phyloP scores from a whole-genome alignment of 2,888 invertebrate genomes.

The Metallyticus violacea region DNA sequence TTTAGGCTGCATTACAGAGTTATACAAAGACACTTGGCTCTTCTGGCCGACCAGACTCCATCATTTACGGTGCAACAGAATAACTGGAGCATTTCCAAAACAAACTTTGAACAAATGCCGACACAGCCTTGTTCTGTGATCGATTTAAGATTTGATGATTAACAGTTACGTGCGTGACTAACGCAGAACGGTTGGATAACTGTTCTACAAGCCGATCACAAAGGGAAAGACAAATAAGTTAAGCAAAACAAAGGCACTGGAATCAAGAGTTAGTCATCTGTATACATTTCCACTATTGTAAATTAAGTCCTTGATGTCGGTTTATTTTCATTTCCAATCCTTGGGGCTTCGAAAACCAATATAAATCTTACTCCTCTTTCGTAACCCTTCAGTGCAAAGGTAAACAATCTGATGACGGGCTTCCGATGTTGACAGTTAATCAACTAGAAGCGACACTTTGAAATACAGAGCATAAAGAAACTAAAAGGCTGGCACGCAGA shows the following conservation, averaged over 20 bases:
- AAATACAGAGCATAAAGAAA: background rate
- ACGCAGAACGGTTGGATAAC: too few species aligned
- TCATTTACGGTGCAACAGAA: too few species aligned
- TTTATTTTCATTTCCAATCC: conserved; percentile 20
- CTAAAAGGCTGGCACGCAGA: background rate
- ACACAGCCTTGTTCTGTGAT: too few species aligned
- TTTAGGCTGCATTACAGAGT: too few species aligned
- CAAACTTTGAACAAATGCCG: too few species aligned
- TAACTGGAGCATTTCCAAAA: too few species aligned
- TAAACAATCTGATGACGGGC: conserved; percentile 1
- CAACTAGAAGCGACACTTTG: conserved; percentile 10
- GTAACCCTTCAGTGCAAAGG: background rate
- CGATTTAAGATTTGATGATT: background rate
- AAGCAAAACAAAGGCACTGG: background rate
- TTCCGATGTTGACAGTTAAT: conserved; percentile 16
- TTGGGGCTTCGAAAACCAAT: background rate
- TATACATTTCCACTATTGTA: conserved; percentile 1
- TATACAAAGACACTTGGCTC: too few species aligned
- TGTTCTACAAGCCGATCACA: background rate
- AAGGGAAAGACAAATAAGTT: background rate
- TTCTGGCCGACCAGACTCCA: too few species aligned
- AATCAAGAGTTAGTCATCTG: background rate
- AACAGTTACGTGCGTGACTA: too few species aligned
- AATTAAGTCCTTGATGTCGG: conserved; percentile 16
- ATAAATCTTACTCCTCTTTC: background rate